Conservation (phyloP, 2,797 vertebrate species). For the Champsocephalus gunnari region DNA sequence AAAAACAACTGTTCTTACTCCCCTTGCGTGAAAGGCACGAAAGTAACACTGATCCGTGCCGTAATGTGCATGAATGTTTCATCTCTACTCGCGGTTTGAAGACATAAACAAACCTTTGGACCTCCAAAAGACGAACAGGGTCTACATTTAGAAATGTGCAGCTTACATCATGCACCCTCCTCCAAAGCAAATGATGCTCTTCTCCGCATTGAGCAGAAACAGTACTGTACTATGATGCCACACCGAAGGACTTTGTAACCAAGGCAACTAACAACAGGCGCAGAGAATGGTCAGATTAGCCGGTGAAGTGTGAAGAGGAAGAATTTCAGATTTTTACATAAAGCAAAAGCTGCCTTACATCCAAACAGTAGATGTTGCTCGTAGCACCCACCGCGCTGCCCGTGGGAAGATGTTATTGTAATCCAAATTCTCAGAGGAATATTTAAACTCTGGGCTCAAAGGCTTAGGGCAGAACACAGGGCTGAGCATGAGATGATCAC, state of each 20-base stretch:
- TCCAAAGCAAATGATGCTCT: constrained; percentile 58
- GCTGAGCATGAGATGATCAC: constrained; percentile 52
- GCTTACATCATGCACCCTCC: constrained; percentile 51
- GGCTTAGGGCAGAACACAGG: constrained; percentile 23
- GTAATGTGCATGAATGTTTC: constrained; percentile 51
- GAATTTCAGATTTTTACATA: constrained; percentile 64
- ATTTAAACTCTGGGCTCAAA: constrained; percentile 26
- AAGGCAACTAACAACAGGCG: constrained; percentile 84
- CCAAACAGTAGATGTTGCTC: constrained; percentile 7
- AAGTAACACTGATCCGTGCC: constrained; percentile 37
- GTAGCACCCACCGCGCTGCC: not conserved
- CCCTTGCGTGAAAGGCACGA: constrained; percentile 45
- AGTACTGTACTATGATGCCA: constrained; percentile 75
- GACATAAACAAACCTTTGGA: constrained; percentile 62
- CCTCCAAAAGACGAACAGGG: constrained; percentile 41
- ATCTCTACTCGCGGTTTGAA: constrained; percentile 46
- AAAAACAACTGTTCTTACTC: constrained; percentile 46
- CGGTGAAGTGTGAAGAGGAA: constrained; percentile 71
- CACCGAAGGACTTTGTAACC: constrained; percentile 83
- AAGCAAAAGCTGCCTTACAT: constrained; percentile 44
- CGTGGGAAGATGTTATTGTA: not conserved
- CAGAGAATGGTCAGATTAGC: constrained; percentile 82
- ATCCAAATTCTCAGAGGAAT: constrained; percentile 16
- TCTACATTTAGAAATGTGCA: constrained; percentile 74
- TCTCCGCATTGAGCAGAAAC: constrained; percentile 65